Percentiles rank a stretch among this genome's conserved stretches.
Conservation (phyloP, 2,888 invertebrate species). For the Gortyna flavago region DNA sequence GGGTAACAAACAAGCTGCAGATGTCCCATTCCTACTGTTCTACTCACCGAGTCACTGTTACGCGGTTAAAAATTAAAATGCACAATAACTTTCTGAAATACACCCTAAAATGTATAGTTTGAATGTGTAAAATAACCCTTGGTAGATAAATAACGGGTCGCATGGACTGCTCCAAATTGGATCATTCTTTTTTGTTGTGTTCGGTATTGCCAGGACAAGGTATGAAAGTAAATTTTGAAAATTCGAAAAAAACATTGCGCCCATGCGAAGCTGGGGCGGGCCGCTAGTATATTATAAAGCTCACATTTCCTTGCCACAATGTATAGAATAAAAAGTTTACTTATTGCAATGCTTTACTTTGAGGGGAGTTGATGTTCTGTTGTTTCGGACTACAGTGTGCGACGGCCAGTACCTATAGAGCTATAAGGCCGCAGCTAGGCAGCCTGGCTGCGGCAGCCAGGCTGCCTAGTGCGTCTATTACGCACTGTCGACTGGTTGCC, state of each 20-base stretch:
- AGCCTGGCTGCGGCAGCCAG: no score
- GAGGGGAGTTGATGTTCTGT: not conserved
- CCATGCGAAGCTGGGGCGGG: no score
- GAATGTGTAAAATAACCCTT: constrained; percentile 7
- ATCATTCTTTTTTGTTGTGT: no score
- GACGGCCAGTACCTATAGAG: not conserved
- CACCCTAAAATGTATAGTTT: not conserved
- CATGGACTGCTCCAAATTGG: no score
- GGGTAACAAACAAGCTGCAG: not conserved
- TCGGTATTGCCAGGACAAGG: no score
- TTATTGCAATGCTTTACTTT: not conserved
- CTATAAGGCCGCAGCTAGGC: no score
- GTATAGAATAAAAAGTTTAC: not conserved
- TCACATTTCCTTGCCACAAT: not conserved
- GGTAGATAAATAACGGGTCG: not conserved
- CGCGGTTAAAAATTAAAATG: not conserved
- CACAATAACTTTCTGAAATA: not conserved
- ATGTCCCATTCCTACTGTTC: not conserved
- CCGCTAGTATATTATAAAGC: no score
- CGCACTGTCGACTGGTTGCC: no score
- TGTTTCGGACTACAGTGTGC: not conserved
- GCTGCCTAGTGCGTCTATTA: no score
- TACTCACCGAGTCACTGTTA: not conserved
- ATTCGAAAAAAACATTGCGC: no score
- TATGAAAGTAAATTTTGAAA: no score